phyloP scores from a whole-genome alignment of 2,888 invertebrate genomes.

The Dendrolimus pini region DNA sequence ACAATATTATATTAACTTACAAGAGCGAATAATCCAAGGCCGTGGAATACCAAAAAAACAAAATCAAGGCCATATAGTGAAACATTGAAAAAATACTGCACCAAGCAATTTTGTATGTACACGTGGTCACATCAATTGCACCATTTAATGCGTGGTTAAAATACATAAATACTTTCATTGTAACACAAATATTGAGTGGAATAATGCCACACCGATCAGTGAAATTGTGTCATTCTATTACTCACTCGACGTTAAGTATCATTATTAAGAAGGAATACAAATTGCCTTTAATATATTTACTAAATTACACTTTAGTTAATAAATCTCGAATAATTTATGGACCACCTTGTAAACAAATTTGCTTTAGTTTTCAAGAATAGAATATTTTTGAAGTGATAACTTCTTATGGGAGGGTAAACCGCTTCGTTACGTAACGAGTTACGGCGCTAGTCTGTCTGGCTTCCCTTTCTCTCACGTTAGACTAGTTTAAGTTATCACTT shows the following conservation, averaged over 20 bases:
- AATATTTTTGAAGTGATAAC: too few species aligned
- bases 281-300: neutral
- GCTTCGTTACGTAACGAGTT: too few species aligned
- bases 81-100: neutral
- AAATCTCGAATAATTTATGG: too few species aligned
- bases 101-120: constrained; percentile 10
- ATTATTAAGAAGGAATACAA: neutral
- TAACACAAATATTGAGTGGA: constrained; percentile 2
- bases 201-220: constrained; percentile 6
- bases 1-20: too few species aligned
- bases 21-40: too few species aligned
- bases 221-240: constrained; percentile 14
- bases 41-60: neutral
- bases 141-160: constrained; percentile 22
- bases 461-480: too few species aligned
- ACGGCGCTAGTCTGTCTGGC: too few species aligned
- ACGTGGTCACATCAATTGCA: constrained; percentile 20
- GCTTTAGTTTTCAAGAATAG: too few species aligned
- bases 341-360: too few species aligned
- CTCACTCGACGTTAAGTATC: constrained; percentile 1
- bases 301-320: too few species aligned
- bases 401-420: too few species aligned
- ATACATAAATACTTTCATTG: constrained; percentile 16
- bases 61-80: neutral
- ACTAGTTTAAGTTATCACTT: too few species aligned